Evolutionary conservation across 1,140 invertebrate species (phyloP), one percentile per base, ranked within the genome.

Genomic region (Bombus huntii): DNA sequence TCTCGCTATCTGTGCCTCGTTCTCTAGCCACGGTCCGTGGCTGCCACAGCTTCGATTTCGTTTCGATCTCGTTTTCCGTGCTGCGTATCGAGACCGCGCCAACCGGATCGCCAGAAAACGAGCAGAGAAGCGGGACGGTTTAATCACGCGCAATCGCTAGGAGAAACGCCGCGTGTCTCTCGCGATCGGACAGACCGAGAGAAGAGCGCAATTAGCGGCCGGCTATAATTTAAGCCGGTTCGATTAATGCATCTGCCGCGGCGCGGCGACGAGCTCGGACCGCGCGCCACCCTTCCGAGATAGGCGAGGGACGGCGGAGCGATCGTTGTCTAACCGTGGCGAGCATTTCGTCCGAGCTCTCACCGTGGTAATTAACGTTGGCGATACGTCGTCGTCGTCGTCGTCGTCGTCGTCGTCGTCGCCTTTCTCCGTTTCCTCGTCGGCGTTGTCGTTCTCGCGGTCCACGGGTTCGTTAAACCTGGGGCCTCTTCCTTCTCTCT

Each of bases 171-270:
- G 76, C 65, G 85, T 85, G 86, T 87, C 88, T 72, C 34, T 59
- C 76, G 83, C 76, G 76, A 34, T n/a, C 76, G 34, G 75, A 84
- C 83, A 53, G 76, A 15, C 77, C 65, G 42, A 62, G 83, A 80
- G 75, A 85, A 89, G 81, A 81, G 91, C 90, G 94, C 93, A 94
- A 94, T 94, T 94, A 94, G 93, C 93, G 90, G 81, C 87, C 90
- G 84, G 93, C 91, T 92, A 94, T 94, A 94, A 94, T 94, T 94
- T 93, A 94, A 91, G 92, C 89, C 85, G 85, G 90, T 92, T 93
- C 93, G 92, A 94, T 93, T 94, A 94, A 94, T 93, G 93, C 90
- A 92, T 93, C 91, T 80, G 88, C 66, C 86, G 76, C 59, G 47
- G 28, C 34, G 66, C 80, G 73, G 76, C 66, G 66, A 80, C 78